Conservation (phyloP, 2,888 invertebrate species). For the Girardia tigrina region DNA sequence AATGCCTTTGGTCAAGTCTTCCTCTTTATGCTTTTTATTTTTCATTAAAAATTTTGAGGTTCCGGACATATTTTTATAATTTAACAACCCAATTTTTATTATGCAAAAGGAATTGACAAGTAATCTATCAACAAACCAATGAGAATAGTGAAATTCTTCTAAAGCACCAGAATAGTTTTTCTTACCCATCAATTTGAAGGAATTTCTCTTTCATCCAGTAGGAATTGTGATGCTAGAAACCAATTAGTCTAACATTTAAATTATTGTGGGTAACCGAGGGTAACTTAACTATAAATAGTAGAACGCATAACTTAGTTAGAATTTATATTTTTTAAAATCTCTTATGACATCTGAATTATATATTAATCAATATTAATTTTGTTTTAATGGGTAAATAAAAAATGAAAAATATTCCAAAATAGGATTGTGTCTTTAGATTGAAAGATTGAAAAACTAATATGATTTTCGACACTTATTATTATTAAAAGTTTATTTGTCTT, state of each 20-base stretch:
- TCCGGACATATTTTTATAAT: background rate
- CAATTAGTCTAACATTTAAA: background rate
- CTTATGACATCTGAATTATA: too few relatives aligned
- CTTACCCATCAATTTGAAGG: constrained; percentile 9
- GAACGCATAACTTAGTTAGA: background rate
- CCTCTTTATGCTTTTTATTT: background rate
- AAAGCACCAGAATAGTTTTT: constrained; percentile 13
- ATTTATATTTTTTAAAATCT: too few relatives aligned
- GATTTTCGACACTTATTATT: too few relatives aligned
- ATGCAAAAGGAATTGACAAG: background rate
- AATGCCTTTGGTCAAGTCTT: background rate
- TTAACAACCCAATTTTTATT: background rate
- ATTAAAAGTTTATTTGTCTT: too few relatives aligned
- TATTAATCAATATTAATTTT: too few relatives aligned
- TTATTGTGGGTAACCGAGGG: background rate
- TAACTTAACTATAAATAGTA: background rate
- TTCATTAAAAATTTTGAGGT: background rate
- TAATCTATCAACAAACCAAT: background rate
- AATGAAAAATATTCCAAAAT: too few relatives aligned
- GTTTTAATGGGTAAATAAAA: too few relatives aligned
- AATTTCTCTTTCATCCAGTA: constrained; percentile 14
- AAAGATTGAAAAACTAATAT: too few relatives aligned
- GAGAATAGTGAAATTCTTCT: background rate
- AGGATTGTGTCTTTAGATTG: too few relatives aligned
- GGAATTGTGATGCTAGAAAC: background rate